Evolutionary conservation across 2,888 invertebrate species (phyloP), one percentile per base, ranked within the genome.

Genomic region (Aromia moschata): DNA sequence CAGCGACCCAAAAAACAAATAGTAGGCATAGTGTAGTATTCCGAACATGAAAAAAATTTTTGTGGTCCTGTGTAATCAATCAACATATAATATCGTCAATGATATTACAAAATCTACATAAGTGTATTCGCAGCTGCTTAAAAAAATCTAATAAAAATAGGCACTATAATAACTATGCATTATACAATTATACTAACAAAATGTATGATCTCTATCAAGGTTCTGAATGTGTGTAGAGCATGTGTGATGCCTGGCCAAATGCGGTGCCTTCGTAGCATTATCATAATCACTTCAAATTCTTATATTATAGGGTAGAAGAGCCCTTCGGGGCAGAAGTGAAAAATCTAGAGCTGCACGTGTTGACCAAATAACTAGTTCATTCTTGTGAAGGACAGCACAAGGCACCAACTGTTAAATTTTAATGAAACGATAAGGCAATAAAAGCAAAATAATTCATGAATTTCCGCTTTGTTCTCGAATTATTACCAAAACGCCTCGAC

Each of bases 381-480:
- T 25, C 25, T 25, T 10, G 2, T 33, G 33, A 10, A 33, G n/a
- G 33, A 33, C 33, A 33, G n/a, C n/a, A n/a, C n/a, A n/a, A 11
- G n/a, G 10, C 25, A 38, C 49, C 38, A 49, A 49, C 20, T 40
- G 38, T 25, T 49, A 14, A 38, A 30, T 49, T 40, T 20, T 14
- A 49, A 38, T 18, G 20, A n/a, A 38, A 15, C 37, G 44, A 44
- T 44, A 44, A 44, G 44, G n/a, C 25, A 14, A 25, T 12, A 30
- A 11, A 30, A 30, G 30, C 9, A 14, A n/a, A n/a, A n/a, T 11
- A 38, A 37, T 37, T 49, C 37, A 49, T 37, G 12, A 37, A 49
- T 49, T 49, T 49, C 38, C 12, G 47, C 20, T 14, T 17, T 4
- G 37, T 20, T 20, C 16, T 49, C 11, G 15, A 49, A 49, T 46